phyloP scores from a whole-genome alignment of 2,797 vertebrate species.

The Tenualosa thibaudeaui region DNA sequence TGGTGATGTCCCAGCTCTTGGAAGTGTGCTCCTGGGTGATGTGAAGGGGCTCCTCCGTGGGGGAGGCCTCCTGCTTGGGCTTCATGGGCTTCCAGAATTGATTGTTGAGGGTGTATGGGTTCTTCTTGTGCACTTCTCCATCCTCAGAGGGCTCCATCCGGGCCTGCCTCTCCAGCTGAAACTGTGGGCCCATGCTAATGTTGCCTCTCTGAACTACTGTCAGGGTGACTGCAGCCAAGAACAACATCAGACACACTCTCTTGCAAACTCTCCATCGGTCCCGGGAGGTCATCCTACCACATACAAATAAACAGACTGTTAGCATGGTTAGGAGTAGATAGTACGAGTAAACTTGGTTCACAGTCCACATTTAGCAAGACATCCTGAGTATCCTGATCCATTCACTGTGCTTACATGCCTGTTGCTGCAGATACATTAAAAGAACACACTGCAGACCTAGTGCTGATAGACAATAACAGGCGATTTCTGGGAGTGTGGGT shows the following conservation, averaged over 20 bases:
- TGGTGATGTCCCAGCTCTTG: constrained; percentile 81
- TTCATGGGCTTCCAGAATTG: constrained; percentile 81
- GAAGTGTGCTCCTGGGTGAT: constrained; percentile 19
- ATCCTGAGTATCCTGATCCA: background rate
- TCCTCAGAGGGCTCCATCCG: constrained; percentile 54
- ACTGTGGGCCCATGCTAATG: constrained; percentile 68
- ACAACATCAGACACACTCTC: constrained; percentile 76
- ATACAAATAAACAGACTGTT: constrained; percentile 34
- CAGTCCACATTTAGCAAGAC: too few relatives aligned
- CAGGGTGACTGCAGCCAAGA: constrained; percentile 79
- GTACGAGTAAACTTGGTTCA: background rate
- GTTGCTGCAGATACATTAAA: too few relatives aligned
- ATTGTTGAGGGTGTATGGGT: constrained; percentile 30
- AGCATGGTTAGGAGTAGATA: background rate
- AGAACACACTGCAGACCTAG: too few relatives aligned
- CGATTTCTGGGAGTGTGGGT: too few relatives aligned
- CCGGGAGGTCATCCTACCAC: constrained; percentile 76
- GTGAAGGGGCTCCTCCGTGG: background rate
- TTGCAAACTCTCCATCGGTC: constrained; percentile 81
- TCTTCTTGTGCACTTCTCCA: constrained; percentile 54
- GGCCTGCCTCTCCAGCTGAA: constrained; percentile 69
- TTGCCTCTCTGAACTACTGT: constrained; percentile 81
- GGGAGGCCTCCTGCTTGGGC: background rate
- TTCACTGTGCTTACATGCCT: too few relatives aligned
- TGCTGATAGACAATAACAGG: too few relatives aligned